These are phyloP conservation scores for Spilosoma lubricipeda DNA, from an alignment of 2,888 invertebrate genomes.

Conservation along the genomic window DNA sequence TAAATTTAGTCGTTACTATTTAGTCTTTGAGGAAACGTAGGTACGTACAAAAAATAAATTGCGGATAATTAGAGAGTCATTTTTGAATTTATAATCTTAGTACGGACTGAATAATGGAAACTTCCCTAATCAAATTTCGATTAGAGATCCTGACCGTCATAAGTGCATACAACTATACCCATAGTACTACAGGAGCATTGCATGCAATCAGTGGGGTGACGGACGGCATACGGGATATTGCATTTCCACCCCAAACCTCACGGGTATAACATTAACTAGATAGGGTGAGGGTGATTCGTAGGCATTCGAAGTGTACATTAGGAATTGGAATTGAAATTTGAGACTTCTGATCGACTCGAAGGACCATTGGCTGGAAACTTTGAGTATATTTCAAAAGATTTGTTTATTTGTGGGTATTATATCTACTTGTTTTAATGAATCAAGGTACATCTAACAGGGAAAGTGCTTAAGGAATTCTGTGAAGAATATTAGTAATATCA, in stretches of 20 bases:
- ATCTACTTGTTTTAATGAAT: background rate
- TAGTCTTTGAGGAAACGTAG: no score
- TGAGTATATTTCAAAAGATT: background rate
- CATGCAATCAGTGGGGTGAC: constrained; percentile 14
- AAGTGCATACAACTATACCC: background rate
- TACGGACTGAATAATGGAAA: no score
- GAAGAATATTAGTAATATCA: background rate
- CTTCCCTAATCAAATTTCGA: background rate
- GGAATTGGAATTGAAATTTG: background rate
- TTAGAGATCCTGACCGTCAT: background rate
- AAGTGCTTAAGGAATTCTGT: background rate
- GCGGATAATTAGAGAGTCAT: no score
- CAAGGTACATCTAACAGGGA: background rate
- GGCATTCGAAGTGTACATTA: background rate
- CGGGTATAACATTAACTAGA: constrained; percentile 15
- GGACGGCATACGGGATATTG: constrained; percentile 19
- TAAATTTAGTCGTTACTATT: background rate
- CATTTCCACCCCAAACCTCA: constrained; percentile 15
- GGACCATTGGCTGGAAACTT: background rate
- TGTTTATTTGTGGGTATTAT: background rate
- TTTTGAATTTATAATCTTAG: no score
- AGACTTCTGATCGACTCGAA: background rate
- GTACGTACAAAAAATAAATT: no score
- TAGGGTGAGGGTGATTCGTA: background rate
- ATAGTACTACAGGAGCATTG: background rate